These are phyloP conservation scores for Panagrolaimus sp. DNA, from an alignment of 1,140 invertebrate species.

Conservation along the genomic window DNA sequence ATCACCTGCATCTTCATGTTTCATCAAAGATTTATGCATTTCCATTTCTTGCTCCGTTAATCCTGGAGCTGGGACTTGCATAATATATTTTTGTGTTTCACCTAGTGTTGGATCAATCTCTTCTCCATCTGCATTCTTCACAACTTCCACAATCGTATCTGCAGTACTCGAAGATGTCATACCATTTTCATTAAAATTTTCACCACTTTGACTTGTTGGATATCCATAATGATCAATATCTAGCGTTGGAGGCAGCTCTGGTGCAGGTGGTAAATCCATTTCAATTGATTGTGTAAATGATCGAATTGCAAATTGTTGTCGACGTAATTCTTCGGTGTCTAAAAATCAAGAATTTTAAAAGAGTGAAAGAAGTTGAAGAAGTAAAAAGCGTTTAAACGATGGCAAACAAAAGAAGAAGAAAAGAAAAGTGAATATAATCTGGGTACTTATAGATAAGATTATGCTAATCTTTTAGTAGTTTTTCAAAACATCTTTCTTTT, in stretches of 20 bases:
- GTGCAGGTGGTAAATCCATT: constrained; percentile 45
- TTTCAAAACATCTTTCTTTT: too few species aligned
- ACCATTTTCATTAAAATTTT: constrained; percentile 33
- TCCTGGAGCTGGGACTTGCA: constrained; percentile 53
- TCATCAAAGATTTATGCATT: constrained; percentile 47
- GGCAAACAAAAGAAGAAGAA: too few species aligned
- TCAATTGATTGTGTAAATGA: constrained; percentile 56
- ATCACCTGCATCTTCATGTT: constrained; percentile 35
- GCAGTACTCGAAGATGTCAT: constrained; percentile 34
- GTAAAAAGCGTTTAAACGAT: too few species aligned
- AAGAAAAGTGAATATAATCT: too few species aligned
- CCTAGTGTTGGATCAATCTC: constrained; percentile 34
- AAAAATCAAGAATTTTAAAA: constrained; percentile 22
- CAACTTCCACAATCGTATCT: constrained; percentile 56
- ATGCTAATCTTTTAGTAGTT: too few species aligned
- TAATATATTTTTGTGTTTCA: constrained; percentile 55
- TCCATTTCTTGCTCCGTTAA: constrained; percentile 53
- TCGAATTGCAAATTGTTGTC: constrained; percentile 48
- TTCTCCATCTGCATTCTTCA: constrained; percentile 22
- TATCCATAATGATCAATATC: constrained; percentile 41
- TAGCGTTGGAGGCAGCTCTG: constrained; percentile 40
- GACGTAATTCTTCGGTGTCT: constrained; percentile 39
- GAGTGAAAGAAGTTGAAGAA: background rate
- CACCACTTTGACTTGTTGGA: background rate
- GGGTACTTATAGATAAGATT: too few species aligned